phyloP scores from a whole-genome alignment of 2,888 invertebrate genomes.

The Crioceris asparagi region DNA sequence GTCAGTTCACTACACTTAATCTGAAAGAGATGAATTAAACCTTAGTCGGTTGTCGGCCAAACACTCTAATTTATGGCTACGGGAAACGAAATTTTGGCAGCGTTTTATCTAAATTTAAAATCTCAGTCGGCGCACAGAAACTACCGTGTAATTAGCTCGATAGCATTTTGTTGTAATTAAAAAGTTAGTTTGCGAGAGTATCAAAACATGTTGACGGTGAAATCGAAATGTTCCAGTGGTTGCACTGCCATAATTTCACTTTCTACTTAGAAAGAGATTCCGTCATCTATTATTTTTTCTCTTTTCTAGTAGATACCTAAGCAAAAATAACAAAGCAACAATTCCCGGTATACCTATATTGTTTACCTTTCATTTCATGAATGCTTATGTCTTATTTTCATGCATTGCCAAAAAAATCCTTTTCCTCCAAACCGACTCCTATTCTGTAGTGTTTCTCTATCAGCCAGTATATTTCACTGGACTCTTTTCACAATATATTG shows the following conservation, averaged over 20 bases:
- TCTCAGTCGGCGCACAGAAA: slow-evolving; percentile 33
- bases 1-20: slow-evolving; percentile 38
- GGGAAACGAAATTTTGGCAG: slow-evolving; percentile 40
- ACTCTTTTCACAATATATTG: too few species aligned
- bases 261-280: slow-evolving; percentile 5
- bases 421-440: too few species aligned
- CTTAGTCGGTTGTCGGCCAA: slow-evolving; percentile 38
- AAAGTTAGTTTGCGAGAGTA: slow-evolving; percentile 28
- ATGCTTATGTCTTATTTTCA: too few species aligned
- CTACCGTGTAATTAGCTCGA: slow-evolving; percentile 38
- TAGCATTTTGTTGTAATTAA: slow-evolving; percentile 38
- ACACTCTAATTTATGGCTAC: slow-evolving; percentile 36
- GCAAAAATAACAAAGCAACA: too few species aligned
- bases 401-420: too few species aligned
- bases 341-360: too few species aligned
- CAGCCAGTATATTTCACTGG: too few species aligned
- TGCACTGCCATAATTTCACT: slow-evolving; percentile 5
- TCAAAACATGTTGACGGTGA: slow-evolving; percentile 25
- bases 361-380: too few species aligned
- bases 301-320: too few species aligned
- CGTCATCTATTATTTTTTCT: slow-evolving; percentile 5
- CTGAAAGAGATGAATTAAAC: slow-evolving; percentile 42
- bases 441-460: too few species aligned
- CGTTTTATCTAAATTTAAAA: slow-evolving; percentile 42
- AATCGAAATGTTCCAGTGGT: neutral